phyloP scores from a whole-genome alignment of 92 coral and sea anemone species.

The Micromussa lordhowensis region DNA sequence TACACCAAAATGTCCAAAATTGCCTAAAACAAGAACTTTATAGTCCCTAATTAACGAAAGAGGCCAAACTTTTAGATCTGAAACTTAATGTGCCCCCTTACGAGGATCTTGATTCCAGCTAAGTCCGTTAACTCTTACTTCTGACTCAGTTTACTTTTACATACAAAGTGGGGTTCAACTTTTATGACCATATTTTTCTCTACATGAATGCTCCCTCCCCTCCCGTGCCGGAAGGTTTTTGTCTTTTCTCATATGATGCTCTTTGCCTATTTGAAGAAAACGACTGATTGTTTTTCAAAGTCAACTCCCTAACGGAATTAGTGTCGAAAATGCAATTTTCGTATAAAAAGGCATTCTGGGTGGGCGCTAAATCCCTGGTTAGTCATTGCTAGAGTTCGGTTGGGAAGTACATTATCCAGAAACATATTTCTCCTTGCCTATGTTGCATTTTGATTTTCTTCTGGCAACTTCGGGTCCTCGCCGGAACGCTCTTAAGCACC shows the following conservation, averaged over 20 bases:
- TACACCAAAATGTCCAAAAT: not conserved
- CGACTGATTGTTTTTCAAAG: not conserved
- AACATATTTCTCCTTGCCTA: too few relatives aligned
- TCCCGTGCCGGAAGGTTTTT: too few relatives aligned
- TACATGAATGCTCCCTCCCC: too few relatives aligned
- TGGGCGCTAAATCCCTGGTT: not conserved
- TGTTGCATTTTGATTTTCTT: too few relatives aligned
- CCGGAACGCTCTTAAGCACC: not conserved
- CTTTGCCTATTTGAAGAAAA: too few relatives aligned
- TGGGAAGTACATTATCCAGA: not conserved
- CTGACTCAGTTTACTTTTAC: not conserved
- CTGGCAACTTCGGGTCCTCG: not conserved
- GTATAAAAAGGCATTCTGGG: not conserved
- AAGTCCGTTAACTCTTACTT: too few relatives aligned
- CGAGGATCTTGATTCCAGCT: not conserved
- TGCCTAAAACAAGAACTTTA: not conserved
- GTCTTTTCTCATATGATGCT: too few relatives aligned
- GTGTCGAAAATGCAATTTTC: not conserved
- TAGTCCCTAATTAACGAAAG: not conserved
- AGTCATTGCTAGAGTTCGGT: not conserved
- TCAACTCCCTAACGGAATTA: not conserved
- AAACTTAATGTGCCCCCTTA: not conserved
- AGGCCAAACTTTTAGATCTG: not conserved
- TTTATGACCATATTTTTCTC: not conserved
- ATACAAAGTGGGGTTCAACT: not conserved